Base-by-base conservation (phyloP, 2,888 invertebrate species). In the Rambutsinella grinnellia region DNA sequence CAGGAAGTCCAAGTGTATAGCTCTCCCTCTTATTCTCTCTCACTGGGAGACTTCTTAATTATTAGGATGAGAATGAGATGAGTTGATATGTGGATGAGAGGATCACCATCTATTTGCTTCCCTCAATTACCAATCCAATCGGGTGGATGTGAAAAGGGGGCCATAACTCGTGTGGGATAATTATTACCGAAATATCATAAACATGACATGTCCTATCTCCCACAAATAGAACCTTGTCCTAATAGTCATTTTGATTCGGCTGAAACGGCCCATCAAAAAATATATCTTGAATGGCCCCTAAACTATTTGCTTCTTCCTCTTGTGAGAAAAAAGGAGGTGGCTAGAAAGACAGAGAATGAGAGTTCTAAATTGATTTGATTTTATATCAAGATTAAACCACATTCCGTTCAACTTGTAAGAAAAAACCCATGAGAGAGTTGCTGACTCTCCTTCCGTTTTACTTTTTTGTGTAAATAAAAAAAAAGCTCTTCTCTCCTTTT, bases 1-100 rank as follows among this genome's bases (percentile, higher is more conserved):
- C 69, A 72, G 72, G 72, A 72, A 72, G 72, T 72, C 72, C 65
- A 62, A n/a, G n/a, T n/a, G n/a, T n/a, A 28, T 17, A 46, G 23
- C 24, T 28, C 36, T 26, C 51, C 46, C 17, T 28, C 26, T 36
- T 8, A 13, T 57, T 23, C 2, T 23, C 28, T 65, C 65, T 24
- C 66, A 49, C 62, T 57, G 65, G 58, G 65, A 72, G 72, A 72
- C 65, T 65, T 49, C 57, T 72, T 72, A 72, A 65, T 72, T 72
- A 65, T 58, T 61, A 60, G 27, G 56, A 57, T 67, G 61, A 23
- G 24, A 28, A 58, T 58, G 44, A 36, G 44, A 58, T 21, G 28
- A 58, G 44, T 58, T 3, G 36, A 13, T 44, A 8, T 58, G 21
- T 5, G 13, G 3, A 26, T 54, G n/a, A 17, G 3, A 19, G 1